Percentiles rank a stretch among this genome's conserved stretches.
Evolutionary conservation across 1,140 invertebrate species (phyloP).

Genomic region (Atopsyche davidsoni): DNA sequence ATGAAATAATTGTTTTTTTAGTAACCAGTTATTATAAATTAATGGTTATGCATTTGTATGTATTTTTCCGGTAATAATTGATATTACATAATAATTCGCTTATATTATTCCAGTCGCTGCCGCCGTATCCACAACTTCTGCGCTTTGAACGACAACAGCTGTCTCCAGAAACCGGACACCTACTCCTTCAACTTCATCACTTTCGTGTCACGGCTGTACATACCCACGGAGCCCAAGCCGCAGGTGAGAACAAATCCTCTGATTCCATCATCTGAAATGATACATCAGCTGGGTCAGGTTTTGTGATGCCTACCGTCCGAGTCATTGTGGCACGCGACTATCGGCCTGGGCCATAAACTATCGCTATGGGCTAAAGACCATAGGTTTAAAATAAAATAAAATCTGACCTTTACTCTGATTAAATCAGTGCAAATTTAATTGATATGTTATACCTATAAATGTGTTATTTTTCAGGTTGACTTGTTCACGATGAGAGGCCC

Average conservation of each 20-base stretch:
- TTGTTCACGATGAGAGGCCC: slow-evolving; percentile 86
- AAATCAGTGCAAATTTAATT: too few relatives aligned
- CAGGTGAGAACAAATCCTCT: slow-evolving; percentile 15
- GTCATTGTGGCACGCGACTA: too few relatives aligned
- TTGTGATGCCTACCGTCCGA: too few relatives aligned
- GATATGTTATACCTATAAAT: neutral
- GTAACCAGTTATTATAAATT: too few relatives aligned
- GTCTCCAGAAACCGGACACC: slow-evolving; percentile 69
- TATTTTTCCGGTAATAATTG: neutral
- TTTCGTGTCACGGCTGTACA: slow-evolving; percentile 74
- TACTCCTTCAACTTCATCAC: slow-evolving; percentile 90
- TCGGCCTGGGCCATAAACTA: too few relatives aligned
- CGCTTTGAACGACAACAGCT: slow-evolving; percentile 59
- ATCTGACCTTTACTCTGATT: too few relatives aligned
- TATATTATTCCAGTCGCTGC: slow-evolving; percentile 81
- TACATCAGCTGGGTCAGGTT: too few relatives aligned
- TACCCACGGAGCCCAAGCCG: slow-evolving; percentile 55
- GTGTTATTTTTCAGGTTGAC: slow-evolving; percentile 48
- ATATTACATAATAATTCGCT: slow-evolving; percentile 1
- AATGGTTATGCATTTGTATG: neutral
- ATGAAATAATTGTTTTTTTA: neutral
- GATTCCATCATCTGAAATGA: neutral
- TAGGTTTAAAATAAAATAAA: too few relatives aligned
- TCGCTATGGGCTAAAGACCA: too few relatives aligned
- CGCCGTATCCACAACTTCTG: slow-evolving; percentile 64